Percentiles rank a stretch among this genome's conserved stretches.
phyloP scores from a whole-genome alignment of 2,113 vertebrate genomes.

The Lanius ludovicianus region DNA sequence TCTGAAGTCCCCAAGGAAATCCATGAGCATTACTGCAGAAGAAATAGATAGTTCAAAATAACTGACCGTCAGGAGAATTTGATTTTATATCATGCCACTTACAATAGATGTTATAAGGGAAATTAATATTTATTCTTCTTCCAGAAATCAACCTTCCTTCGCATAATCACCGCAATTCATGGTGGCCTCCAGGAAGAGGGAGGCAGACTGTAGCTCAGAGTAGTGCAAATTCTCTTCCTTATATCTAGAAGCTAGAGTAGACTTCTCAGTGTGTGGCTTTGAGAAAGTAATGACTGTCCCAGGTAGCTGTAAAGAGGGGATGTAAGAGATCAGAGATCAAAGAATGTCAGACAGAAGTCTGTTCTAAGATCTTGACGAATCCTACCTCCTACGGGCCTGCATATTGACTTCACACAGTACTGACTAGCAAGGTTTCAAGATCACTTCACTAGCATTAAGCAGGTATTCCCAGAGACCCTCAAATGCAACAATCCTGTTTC shows the following conservation, averaged over 20 bases:
- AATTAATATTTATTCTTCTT: not conserved
- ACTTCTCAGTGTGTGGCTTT: not conserved
- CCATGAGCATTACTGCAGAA: not conserved
- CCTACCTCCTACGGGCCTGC: fast-evolving
- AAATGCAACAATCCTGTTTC: not conserved
- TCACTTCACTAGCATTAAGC: not conserved
- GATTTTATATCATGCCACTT: not conserved
- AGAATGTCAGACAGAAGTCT: not conserved
- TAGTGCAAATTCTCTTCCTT: not conserved
- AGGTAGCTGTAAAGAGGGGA: not conserved
- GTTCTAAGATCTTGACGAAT: not conserved
- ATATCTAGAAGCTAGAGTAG: not conserved
- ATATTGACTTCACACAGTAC: not conserved
- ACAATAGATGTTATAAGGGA: not conserved
- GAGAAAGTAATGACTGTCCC: not conserved
- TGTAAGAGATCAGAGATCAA: not conserved
- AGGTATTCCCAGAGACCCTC: not conserved
- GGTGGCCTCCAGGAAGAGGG: not conserved
- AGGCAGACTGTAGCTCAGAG: not conserved
- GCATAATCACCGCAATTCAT: not conserved
- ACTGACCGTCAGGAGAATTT: not conserved
- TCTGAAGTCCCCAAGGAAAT: not conserved
- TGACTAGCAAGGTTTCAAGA: not conserved
- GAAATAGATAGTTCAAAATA: not conserved
- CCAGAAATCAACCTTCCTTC: not conserved